These are phyloP conservation scores for Chionoecetes opilio DNA, from an alignment of 1,140 invertebrate genomes.

Conservation along the genomic window DNA sequence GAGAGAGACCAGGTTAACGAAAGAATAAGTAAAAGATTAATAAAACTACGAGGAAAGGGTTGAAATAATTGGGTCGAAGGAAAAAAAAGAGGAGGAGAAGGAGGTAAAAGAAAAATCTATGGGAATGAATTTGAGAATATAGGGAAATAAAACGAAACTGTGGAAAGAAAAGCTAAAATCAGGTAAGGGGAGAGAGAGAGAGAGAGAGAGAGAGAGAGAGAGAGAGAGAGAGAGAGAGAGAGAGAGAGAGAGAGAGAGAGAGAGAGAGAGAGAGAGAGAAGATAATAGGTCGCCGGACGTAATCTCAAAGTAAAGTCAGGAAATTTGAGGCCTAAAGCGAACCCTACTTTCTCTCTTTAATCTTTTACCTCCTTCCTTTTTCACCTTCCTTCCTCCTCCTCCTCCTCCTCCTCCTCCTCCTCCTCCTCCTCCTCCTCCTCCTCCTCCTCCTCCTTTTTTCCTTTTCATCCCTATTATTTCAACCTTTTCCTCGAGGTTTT, in stretches of 20 bases:
- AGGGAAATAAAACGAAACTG: neutral
- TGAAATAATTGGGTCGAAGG: no score
- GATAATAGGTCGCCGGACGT: neutral
- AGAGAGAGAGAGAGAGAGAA: neutral
- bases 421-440: no score
- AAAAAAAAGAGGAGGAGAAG: neutral
- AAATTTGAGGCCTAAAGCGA: neutral
- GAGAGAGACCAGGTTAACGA: no score
- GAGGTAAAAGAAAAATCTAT: neutral
- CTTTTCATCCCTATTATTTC: no score
- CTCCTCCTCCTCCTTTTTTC: no score
- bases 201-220: neutral
- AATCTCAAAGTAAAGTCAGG: neutral
- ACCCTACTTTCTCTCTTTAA: neutral
- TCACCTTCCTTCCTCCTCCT: neutral
- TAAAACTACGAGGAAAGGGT: neutral
- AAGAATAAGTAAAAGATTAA: neutral
- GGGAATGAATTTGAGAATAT: no score
- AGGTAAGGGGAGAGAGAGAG: neutral
- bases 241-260: conserved; percentile 42
- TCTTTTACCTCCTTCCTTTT: no score
- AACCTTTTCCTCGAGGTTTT: no score
- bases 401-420: neutral
- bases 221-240: neutral
- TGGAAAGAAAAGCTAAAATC: neutral